Conservation (phyloP, 2,797 vertebrate species). For the Phrynocephalus vlangalii region DNA sequence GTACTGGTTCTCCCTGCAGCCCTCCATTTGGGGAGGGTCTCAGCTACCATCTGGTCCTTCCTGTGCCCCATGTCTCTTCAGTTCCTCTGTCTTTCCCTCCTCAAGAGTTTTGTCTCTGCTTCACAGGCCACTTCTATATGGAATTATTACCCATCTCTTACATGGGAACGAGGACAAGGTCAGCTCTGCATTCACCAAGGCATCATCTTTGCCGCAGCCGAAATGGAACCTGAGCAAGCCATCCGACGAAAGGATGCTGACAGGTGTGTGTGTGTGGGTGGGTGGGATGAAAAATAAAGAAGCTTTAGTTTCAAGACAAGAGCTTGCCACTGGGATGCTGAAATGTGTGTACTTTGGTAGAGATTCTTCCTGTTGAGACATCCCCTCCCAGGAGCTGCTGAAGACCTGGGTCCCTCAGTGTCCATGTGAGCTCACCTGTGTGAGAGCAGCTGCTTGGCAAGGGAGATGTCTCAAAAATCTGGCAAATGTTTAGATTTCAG, state of each 20-base stretch:
- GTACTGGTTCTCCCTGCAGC: too few species aligned
- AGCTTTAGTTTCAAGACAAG: neutral
- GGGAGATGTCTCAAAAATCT: too few species aligned
- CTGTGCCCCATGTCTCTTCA: neutral
- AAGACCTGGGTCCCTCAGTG: too few species aligned
- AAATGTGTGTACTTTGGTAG: neutral
- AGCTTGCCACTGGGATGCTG: too few species aligned
- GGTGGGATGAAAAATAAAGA: neutral
- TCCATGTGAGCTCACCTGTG: too few species aligned
- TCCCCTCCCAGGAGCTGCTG: too few species aligned
- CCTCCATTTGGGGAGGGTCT: neutral
- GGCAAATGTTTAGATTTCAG: too few species aligned
- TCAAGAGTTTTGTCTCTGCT: slow-evolving; percentile 50
- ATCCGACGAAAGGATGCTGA: slow-evolving; percentile 51
- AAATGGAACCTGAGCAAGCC: slow-evolving; percentile 53
- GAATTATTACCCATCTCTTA: slow-evolving; percentile 89
- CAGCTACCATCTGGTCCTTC: too few species aligned
- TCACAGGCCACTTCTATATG: slow-evolving; percentile 92
- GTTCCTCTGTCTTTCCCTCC: slow-evolving; percentile 21
- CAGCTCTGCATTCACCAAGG: slow-evolving; percentile 75
- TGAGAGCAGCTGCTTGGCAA: neutral
- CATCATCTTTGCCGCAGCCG: slow-evolving; percentile 60
- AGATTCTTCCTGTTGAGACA: neutral
- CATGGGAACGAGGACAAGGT: slow-evolving; percentile 74
- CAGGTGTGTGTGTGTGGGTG: slow-evolving; percentile 55